Percentiles rank a stretch among this genome's conserved stretches.
Evolutionary conservation across 1,140 invertebrate genomes (phyloP).

Genomic region (Megalonaias nervosa): DNA sequence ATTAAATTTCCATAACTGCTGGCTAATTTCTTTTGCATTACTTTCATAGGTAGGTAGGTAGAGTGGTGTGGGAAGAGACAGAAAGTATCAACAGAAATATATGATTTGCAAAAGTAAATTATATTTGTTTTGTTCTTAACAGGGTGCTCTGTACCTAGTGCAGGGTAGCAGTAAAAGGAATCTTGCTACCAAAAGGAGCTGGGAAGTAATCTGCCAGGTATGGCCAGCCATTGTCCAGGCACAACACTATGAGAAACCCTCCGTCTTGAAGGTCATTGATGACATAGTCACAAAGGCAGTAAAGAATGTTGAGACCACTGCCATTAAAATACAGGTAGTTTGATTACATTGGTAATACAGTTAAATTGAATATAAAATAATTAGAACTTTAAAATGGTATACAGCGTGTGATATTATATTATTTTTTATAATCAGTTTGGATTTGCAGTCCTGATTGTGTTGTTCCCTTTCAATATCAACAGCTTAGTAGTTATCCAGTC

Average conservation of each 20-base stretch:
- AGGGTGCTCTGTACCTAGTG: conserved; percentile 86
- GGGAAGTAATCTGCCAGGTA: conserved; percentile 77
- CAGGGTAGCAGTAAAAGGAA: conserved; percentile 78
- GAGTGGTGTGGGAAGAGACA: too few relatives aligned
- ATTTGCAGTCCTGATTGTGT: too few relatives aligned
- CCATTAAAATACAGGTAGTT: conserved; percentile 70
- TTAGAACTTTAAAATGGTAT: too few relatives aligned
- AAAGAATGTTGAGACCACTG: conserved; percentile 73
- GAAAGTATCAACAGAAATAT: too few relatives aligned
- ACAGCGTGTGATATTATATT: too few relatives aligned
- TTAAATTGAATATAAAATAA: too few relatives aligned
- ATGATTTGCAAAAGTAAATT: conserved; percentile 2
- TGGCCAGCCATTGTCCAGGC: conserved; percentile 85
- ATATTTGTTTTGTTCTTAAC: conserved; percentile 23
- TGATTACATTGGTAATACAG: background rate
- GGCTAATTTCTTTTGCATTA: too few relatives aligned
- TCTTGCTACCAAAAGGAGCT: conserved; percentile 82
- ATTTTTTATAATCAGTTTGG: too few relatives aligned
- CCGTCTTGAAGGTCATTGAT: conserved; percentile 84
- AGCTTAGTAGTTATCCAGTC: too few relatives aligned
- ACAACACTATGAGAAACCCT: conserved; percentile 85
- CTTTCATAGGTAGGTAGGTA: too few relatives aligned
- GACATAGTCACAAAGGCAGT: conserved; percentile 72
- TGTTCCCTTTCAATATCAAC: too few relatives aligned
- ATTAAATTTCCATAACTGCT: too few relatives aligned